Evolutionary conservation across 2,113 vertebrate species (phyloP).

Genomic region (cattle (Bos taurus)): ARS-UCD2.0 NC_037331.1:61592501-61593000

Average conservation of each 20-base stretch:
- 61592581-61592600: neutral
- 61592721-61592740: neutral
- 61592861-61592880: neutral
- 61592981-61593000: neutral
- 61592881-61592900: neutral
- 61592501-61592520: neutral
- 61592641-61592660: neutral
- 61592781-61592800: neutral
- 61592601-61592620: neutral
- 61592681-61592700: neutral
- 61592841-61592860: neutral
- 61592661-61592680: neutral
- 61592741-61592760: neutral
- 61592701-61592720: neutral
- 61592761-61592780: neutral
- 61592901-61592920: neutral
- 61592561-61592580: neutral
- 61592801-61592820: neutral
- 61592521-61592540: neutral
- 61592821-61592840: neutral
- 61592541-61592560: neutral
- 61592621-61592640: neutral
- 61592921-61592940: neutral
- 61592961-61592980: neutral
- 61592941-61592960: neutral